Evolutionary conservation across 2,113 vertebrate species (phyloP).

Genomic region (Psilopsiagon aurifrons): DNA sequence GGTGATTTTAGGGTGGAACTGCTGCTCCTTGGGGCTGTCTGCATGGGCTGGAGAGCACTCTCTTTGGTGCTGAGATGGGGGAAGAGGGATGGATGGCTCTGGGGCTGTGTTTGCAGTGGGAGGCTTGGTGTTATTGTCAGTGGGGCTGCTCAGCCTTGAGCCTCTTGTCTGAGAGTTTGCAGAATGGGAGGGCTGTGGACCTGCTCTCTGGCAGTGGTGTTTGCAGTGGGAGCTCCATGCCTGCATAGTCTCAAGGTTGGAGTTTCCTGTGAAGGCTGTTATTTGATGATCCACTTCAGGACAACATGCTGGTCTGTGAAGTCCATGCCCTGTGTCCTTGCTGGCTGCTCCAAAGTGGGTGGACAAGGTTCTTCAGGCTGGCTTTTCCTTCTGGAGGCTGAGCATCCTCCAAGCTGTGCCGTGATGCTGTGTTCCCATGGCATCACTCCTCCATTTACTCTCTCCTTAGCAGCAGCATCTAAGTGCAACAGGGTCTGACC

Average conservation of each 20-base stretch:
- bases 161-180: not conserved
- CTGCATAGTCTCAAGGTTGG: not conserved
- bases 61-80: not conserved
- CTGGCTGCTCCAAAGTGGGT: not conserved
- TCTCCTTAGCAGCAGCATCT: not conserved
- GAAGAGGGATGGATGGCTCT: not conserved
- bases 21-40: not conserved
- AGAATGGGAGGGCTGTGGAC: not conserved
- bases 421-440: not conserved
- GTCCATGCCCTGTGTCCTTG: not conserved
- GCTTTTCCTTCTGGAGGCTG: not conserved
- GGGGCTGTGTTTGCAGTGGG: not conserved
- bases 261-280: not conserved
- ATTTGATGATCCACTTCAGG: not conserved
- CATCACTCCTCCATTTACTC: not conserved
- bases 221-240: not conserved
- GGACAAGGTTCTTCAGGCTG: not conserved
- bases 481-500: fast-evolving
- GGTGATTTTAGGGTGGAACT: not conserved
- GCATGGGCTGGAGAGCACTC: not conserved
- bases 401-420: not conserved
- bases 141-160: not conserved
- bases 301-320: not conserved
- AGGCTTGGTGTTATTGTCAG: not conserved
- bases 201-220: not conserved